phyloP scores from a whole-genome alignment of 2,113 vertebrate species.

The Lagenorhynchus albirostris region DNA sequence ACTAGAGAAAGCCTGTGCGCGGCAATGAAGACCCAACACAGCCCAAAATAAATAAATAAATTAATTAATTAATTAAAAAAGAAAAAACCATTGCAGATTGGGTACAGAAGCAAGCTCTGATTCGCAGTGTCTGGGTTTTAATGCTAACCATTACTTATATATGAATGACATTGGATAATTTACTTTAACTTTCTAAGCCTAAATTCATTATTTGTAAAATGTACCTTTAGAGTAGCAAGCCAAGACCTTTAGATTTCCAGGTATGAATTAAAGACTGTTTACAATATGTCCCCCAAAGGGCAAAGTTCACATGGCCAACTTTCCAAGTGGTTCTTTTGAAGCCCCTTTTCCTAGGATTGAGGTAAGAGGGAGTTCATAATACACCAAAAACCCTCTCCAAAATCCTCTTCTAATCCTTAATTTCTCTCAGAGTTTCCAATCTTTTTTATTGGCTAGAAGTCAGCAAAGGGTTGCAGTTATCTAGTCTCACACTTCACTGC shows the following conservation, averaged over 20 bases:
- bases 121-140: not conserved
- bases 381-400: not conserved
- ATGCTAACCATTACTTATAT: not conserved
- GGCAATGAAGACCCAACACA: too few species aligned
- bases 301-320: not conserved
- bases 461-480: not conserved
- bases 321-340: not conserved
- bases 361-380: not conserved
- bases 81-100: not conserved
- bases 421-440: not conserved
- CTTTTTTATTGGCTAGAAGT: not conserved
- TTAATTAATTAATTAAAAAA: not conserved
- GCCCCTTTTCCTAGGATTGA: not conserved
- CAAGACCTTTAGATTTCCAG: not conserved
- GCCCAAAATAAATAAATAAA: not conserved
- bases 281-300: not conserved
- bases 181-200: not conserved
- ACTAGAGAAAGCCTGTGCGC: too few species aligned
- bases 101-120: not conserved
- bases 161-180: not conserved
- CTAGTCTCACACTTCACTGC: not conserved
- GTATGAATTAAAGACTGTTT: not conserved
- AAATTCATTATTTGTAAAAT: slow-evolving; percentile 16
- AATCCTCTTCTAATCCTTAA: not conserved
- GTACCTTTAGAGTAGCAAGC: not conserved